A percentile compares a stretch with the other conserved stretches of the same genome.
Evolutionary conservation across 2,113 vertebrate genomes (phyloP).

Genomic region (Engystomops pustulosus): DNA sequence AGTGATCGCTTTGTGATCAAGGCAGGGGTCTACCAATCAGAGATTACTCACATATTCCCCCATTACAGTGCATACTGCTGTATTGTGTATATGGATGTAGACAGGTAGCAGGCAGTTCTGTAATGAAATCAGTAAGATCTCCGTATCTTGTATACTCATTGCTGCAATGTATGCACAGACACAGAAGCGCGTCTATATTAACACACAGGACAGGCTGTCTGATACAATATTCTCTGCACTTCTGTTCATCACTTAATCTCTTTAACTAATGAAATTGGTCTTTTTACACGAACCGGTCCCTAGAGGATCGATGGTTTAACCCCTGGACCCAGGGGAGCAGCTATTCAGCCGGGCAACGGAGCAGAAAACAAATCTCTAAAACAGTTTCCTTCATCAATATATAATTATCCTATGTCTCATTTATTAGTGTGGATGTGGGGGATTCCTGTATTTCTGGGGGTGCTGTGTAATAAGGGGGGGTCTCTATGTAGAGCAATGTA

Average conservation of each 20-base stretch:
- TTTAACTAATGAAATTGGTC: slow-evolving; percentile 51
- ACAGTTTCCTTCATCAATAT: slow-evolving; percentile 1
- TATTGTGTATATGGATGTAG: neutral
- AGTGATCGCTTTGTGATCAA: neutral
- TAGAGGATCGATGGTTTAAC: slow-evolving; percentile 26
- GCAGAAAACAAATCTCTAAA: slow-evolving; percentile 42
- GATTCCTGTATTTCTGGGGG: neutral
- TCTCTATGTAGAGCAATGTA: neutral
- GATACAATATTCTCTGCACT: neutral
- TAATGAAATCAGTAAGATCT: neutral
- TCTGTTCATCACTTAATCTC: slow-evolving; percentile 10
- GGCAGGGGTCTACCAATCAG: neutral
- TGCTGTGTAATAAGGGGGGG: neutral
- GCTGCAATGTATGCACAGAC: slow-evolving; percentile 25
- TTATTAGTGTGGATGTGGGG: neutral
- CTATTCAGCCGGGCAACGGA: slow-evolving; percentile 1
- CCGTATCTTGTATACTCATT: neutral
- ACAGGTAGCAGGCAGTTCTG: no score
- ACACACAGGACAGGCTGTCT: slow-evolving; percentile 24
- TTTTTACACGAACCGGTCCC: slow-evolving; percentile 54
- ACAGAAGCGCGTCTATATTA: neutral
- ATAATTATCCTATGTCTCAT: slow-evolving; percentile 6
- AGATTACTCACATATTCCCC: neutral
- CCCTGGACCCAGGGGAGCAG: slow-evolving; percentile 8
- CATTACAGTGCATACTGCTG: neutral